Evolutionary conservation across 2,113 vertebrate genomes (phyloP).

Genomic region (Lucifuga dentata): DNA sequence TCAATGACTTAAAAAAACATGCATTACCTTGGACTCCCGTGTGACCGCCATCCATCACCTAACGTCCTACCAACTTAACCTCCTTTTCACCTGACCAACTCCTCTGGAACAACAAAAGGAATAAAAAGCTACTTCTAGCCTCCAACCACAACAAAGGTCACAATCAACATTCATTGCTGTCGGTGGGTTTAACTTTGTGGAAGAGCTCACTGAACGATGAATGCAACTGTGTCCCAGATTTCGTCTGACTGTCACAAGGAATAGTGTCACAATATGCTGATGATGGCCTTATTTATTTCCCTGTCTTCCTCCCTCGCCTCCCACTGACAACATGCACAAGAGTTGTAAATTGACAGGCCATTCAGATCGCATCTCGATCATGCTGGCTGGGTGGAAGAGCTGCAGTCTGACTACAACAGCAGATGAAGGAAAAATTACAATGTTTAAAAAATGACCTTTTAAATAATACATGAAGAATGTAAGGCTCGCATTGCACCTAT

Average conservation of each 20-base stretch:
- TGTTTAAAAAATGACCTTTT: constrained; percentile 45
- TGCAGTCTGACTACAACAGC: constrained; percentile 5
- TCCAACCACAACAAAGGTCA: constrained; percentile 82
- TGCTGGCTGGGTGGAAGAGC: constrained; percentile 14
- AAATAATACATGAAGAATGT: not conserved
- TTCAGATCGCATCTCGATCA: constrained; percentile 68
- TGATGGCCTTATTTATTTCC: constrained; percentile 65
- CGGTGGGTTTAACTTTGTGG: constrained; percentile 98
- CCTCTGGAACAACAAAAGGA: constrained; percentile 15
- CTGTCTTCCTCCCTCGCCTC: constrained; percentile 1
- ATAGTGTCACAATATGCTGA: constrained; percentile 71
- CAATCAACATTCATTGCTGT: constrained; percentile 99
- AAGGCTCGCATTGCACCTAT: not conserved
- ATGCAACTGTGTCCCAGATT: constrained; percentile 99
- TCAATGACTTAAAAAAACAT: constrained; percentile 5
- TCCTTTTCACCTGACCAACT: not conserved
- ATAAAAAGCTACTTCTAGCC: constrained; percentile 15
- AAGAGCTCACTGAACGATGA: constrained; percentile 99
- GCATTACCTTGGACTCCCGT: no score
- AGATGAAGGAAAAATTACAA: constrained; percentile 12
- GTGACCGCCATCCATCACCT: not conserved
- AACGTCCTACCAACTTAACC: not conserved
- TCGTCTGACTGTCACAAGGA: constrained; percentile 68
- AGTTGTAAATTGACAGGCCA: constrained; percentile 47
- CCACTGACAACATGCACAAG: constrained; percentile 23